Evolutionary conservation across 2,797 vertebrate genomes (phyloP), one percentile per base, ranked within the genome.

Genomic region (Peromyscus melanophrys): DNA sequence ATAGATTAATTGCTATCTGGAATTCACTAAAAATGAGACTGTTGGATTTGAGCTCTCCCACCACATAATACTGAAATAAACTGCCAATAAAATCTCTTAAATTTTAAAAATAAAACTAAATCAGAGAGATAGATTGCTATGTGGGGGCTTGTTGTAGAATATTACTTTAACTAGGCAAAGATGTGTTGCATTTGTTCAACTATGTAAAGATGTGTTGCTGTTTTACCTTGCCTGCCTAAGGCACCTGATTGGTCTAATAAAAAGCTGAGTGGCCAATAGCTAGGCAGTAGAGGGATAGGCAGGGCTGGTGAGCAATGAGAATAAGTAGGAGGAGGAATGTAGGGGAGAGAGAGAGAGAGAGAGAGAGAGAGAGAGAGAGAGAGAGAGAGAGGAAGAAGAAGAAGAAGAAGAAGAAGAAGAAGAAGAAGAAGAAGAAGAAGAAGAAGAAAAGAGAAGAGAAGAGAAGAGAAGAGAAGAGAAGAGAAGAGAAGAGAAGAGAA

Each of bases 1-100:
- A 65, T 71, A 97, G 97, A 95, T 98, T 97, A 98, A 96, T 97
- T 98, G 65, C 83, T 96, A 81, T 84, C 71, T 97, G 92, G 97
- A 49, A 0, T 69, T 98, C 95, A 97, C 86, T 97, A 95, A 98
- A 97, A 97, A 95, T 69, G 65, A 98, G 65, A 95, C 91, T 92
- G 40, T n/a, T 97, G 89, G 96, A 96, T 96, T 89, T 61, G 87
- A 98, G 93, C 61, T 98, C 94, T 98, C 95, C 87, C 96, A 97
- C 34, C 91, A 96, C 34, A 29, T 92, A 98, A 97, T 96, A 90
- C 89, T 98, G 81, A 81, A 95, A 95, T 94, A 96, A 96, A 96
- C 77, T 85, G 40, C 71, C 84, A 97, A 94, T 97, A 97, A 98
- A 98, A 71, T 69, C 75, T 97, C 83, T 97, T 97, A 96, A 89